Conservation (phyloP, 2,888 invertebrate genomes). For the Acanthacorydalis orientalis region DNA sequence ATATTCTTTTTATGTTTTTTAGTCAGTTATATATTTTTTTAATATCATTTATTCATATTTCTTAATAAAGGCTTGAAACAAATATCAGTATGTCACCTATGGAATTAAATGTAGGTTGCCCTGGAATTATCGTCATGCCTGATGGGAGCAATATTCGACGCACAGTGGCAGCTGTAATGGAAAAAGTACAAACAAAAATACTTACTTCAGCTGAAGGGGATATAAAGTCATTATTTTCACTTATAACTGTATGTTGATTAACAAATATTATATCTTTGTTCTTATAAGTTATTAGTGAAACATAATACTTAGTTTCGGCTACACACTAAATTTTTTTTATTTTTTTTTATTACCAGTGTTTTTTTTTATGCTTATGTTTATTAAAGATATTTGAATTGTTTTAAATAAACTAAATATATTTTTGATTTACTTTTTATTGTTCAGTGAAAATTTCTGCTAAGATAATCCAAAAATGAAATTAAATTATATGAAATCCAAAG, state of each 20-base stretch:
- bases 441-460: no score
- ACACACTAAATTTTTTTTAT: no score
- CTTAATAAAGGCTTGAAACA: constrained; percentile 11
- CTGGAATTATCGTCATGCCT: constrained; percentile 29
- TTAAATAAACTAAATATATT: no score
- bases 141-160: constrained; percentile 55
- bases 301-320: no score
- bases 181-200: constrained; percentile 45
- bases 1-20: constrained; percentile 6
- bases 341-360: no score
- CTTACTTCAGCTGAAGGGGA: constrained; percentile 56
- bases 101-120: constrained; percentile 13
- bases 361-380: no score
- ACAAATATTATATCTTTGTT: no score
- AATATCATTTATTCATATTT: constrained; percentile 6
- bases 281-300: no score
- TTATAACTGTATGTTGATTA: constrained; percentile 22
- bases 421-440: no score
- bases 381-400: no score
- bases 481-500: no score
- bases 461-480: no score
- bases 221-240: constrained; percentile 45
- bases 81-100: constrained; percentile 8
- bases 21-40: constrained; percentile 4
- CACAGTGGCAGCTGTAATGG: constrained; percentile 39